Conservation (phyloP, 2,797 vertebrate genomes). For the Serranus cabrilla region DNA sequence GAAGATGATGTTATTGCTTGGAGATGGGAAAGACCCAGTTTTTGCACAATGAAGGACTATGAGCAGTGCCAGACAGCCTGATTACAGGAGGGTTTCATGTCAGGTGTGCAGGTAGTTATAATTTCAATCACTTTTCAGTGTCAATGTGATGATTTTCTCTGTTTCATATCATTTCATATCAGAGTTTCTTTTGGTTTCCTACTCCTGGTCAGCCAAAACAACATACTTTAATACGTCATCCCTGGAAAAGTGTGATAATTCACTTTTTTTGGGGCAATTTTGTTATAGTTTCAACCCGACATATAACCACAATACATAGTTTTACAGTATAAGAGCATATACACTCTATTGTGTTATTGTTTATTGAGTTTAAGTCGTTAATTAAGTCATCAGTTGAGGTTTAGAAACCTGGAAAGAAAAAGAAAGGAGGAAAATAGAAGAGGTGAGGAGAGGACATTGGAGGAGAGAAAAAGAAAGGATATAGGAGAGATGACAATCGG, state of each 20-base stretch:
- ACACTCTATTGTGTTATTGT: background rate
- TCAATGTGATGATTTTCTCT: background rate
- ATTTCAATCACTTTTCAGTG: no score
- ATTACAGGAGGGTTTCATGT: background rate
- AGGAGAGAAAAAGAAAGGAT: background rate
- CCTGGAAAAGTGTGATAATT: no score
- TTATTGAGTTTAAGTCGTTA: background rate
- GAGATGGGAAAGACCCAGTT: slow-evolving; percentile 31
- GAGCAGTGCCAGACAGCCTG: background rate
- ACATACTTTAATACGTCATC: no score
- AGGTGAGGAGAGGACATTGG: background rate
- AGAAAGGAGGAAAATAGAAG: background rate
- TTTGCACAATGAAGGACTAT: slow-evolving; percentile 8
- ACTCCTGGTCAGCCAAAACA: background rate
- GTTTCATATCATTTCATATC: no score
- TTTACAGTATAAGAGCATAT: background rate
- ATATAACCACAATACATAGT: background rate
- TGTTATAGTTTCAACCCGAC: background rate
- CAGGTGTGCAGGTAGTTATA: background rate
- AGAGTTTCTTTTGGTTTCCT: background rate
- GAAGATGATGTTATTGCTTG: slow-evolving; percentile 30
- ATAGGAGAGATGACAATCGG: background rate
- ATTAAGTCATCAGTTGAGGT: background rate
- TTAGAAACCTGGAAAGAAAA: background rate
- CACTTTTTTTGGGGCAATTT: no score